A percentile compares a stretch with the other conserved stretches of the same genome.
These are phyloP conservation scores for Ibidorhyncha struthersii DNA, from an alignment of 2,113 vertebrate species.

Conservation along the genomic window DNA sequence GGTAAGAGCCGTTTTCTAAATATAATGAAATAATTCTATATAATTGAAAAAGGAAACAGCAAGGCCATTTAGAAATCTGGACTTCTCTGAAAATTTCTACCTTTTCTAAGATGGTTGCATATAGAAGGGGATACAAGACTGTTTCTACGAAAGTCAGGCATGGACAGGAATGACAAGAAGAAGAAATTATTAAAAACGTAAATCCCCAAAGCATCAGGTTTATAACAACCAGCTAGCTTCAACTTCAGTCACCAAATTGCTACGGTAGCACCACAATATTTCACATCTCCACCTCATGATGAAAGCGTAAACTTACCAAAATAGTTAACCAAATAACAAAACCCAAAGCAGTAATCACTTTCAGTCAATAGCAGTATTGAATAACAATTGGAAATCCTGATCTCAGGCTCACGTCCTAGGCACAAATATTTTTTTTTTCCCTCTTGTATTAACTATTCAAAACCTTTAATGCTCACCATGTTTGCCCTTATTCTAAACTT, in stretches of 20 bases:
- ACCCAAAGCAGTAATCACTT: no score
- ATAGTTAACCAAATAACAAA: neutral
- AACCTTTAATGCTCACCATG: rapidly evolving
- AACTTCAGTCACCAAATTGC: neutral
- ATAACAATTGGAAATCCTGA: neutral
- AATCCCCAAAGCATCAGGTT: neutral
- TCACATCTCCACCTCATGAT: neutral
- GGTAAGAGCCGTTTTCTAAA: neutral
- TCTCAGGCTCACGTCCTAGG: neutral
- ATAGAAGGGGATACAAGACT: rapidly evolving
- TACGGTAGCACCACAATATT: neutral
- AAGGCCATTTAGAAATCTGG: neutral
- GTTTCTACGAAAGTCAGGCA: neutral
- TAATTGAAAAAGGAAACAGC: neutral
- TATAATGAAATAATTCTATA: rapidly evolving
- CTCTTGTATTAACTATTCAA: neutral
- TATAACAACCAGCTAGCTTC: neutral
- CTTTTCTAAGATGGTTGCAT: neutral
- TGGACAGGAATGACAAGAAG: neutral
- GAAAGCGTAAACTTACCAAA: neutral
- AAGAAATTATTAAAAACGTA: neutral
- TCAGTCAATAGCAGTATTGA: neutral
- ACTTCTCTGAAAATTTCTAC: neutral
- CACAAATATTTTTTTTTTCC: neutral
- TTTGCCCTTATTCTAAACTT: neutral